These are phyloP conservation scores for Psammodynastes pulverulentus DNA, from an alignment of 2,113 vertebrate species.

Conservation along the genomic window DNA sequence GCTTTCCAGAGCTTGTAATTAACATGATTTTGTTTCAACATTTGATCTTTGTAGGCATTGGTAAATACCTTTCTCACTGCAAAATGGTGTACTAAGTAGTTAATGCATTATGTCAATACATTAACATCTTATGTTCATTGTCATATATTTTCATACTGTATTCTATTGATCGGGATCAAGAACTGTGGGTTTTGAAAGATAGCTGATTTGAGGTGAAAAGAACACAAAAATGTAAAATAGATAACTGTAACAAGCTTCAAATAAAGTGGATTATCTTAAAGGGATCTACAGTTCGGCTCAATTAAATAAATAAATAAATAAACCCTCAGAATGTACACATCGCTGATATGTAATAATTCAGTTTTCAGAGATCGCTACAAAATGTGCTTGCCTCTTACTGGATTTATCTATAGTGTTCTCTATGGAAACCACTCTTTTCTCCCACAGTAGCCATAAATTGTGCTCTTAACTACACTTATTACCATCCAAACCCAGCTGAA, in stretches of 20 bases:
- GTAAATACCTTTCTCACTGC: slow-evolving; percentile 54
- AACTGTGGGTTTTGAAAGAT: not conserved
- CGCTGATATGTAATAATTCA: not conserved
- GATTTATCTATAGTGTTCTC: not conserved
- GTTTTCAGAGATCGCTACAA: not conserved
- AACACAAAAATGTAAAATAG: not conserved
- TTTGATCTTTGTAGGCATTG: slow-evolving; percentile 43
- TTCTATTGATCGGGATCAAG: not conserved
- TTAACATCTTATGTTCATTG: slow-evolving; percentile 56
- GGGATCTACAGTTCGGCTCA: not conserved
- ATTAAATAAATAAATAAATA: not conserved
- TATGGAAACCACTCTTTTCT: not conserved
- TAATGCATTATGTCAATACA: slow-evolving; percentile 28
- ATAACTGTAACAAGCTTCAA: not conserved
- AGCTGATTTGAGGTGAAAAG: not conserved
- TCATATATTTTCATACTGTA: not conserved
- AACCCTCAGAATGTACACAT: not conserved
- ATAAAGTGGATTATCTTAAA: not conserved
- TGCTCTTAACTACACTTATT: not conserved
- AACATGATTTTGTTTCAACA: slow-evolving; percentile 46
- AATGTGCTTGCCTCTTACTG: not conserved
- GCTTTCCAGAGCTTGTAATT: slow-evolving; percentile 39
- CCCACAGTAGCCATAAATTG: not conserved
- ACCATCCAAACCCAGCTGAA: not conserved
- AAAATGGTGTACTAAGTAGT: slow-evolving; percentile 51